Conservation (phyloP, 2,797 vertebrate species). For the Paedocypris micromegethes region DNA sequence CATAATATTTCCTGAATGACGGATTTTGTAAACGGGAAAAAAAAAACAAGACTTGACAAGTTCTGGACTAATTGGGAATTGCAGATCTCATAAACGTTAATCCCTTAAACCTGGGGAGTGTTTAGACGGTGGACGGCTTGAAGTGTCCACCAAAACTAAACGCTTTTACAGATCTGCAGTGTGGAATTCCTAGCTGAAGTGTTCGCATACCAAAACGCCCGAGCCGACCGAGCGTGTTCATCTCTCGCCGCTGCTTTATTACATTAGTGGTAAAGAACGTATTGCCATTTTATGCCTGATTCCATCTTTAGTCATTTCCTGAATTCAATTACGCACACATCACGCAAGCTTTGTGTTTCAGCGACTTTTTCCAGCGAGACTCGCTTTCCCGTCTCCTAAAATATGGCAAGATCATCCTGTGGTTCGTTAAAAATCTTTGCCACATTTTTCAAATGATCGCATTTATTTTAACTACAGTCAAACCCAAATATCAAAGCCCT, state of each 20-base stretch:
- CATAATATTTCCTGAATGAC: slow-evolving; percentile 45
- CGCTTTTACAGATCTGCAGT: slow-evolving; percentile 41
- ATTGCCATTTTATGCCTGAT: slow-evolving; percentile 6
- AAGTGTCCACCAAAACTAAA: slow-evolving; percentile 39
- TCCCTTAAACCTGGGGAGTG: slow-evolving; percentile 42
- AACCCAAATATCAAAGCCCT: slow-evolving; percentile 31
- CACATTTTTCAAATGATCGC: slow-evolving; percentile 38
- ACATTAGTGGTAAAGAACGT: slow-evolving; percentile 8
- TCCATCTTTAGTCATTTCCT: slow-evolving; percentile 1
- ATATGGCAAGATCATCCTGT: slow-evolving; percentile 42
- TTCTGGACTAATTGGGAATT: slow-evolving; percentile 41
- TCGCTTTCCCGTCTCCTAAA: slow-evolving; percentile 32
- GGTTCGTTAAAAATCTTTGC: slow-evolving; percentile 44
- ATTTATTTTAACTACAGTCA: slow-evolving; percentile 20
- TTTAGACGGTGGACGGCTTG: slow-evolving; percentile 41
- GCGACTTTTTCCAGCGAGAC: slow-evolving; percentile 7
- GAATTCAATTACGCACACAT: slow-evolving; percentile 35
- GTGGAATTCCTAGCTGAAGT: slow-evolving; percentile 1
- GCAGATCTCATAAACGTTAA: slow-evolving; percentile 50
- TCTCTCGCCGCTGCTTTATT: slow-evolving; percentile 10
- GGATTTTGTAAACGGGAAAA: slow-evolving; percentile 2
- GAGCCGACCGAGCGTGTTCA: not conserved
- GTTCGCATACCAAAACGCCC: not conserved
- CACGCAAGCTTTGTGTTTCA: slow-evolving; percentile 31
- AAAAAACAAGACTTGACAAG: slow-evolving; percentile 48